Base-by-base conservation (phyloP, 2,113 vertebrate species). In the Macrotus californicus region DNA sequence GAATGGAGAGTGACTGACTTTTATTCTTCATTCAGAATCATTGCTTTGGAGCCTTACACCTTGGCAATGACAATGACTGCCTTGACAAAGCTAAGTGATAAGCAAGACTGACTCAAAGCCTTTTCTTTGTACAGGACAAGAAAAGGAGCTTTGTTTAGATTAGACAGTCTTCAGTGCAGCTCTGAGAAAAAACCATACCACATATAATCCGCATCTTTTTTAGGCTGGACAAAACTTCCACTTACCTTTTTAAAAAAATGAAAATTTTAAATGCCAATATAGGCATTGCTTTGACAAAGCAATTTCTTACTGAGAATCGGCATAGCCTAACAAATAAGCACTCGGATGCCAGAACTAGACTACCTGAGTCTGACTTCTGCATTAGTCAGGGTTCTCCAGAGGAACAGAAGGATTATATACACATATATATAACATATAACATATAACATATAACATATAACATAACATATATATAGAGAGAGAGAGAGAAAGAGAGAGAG, bases 1-100 rank as follows among this genome's bases (percentile, higher is more conserved):
- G 70, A 93, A 70, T 34, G 13, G 36, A 43, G 18, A 50, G 10
- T 50, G 76, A 50, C 36, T 87, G 61, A 13, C 24, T 79, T 75
- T 61, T 79, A 72, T 50, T 54, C 26, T 70, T 90, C 91, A 59
- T 67, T 87, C 54, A 46, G 64, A 91, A 87, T 87, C 39, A 43
- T 75, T 69, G 66, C 14, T 70, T 90, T 36, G 31, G 29, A 69
- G 29, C 18, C 52, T 39, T 13, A 80, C 18, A 56, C 18, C 13
- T 89, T 70, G 39, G 36, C 36, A 81, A 36, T 24, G 22, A 36
- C 34, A 81, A 2, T 70, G 75, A 81, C 86, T 92, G 72, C 82
- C 11, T 34, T 81, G 31, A 41, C 26, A 26, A 69, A 48, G 8
- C 16, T 24, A 11, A 1, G 0, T 50, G 34, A 67, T 79, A 10